Conservation (phyloP, 2,888 invertebrate genomes). For the Sinopyrophorus schimmeli region DNA sequence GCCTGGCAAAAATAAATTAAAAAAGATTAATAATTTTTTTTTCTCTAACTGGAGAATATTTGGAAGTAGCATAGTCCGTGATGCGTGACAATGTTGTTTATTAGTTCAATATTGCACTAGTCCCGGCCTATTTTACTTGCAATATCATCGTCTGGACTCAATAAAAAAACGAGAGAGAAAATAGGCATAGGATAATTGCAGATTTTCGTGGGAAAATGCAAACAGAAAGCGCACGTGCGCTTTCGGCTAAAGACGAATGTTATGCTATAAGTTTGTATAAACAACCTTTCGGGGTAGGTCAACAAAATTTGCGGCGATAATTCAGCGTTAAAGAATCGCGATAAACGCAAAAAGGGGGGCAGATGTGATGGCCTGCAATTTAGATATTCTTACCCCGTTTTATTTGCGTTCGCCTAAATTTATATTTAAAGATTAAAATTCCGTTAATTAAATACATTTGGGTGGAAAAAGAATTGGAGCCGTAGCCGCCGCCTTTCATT, state of each 20-base stretch:
- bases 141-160: conserved; percentile 4
- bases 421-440: too few relatives aligned
- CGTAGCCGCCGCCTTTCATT: too few relatives aligned
- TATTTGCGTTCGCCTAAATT: too few relatives aligned
- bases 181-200: too few relatives aligned
- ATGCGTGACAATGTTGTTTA: conserved; percentile 57
- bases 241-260: conserved; percentile 10
- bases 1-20: too few relatives aligned
- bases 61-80: conserved; percentile 53
- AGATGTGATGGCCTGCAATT: too few relatives aligned
- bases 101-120: conserved; percentile 65
- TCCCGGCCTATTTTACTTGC: conserved; percentile 64
- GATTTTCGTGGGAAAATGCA: conserved; percentile 17
- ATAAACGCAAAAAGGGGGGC: too few relatives aligned
- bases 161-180: background rate
- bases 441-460: too few relatives aligned
- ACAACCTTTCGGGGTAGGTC: conserved; percentile 22
- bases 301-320: conserved; percentile 33
- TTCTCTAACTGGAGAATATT: too few relatives aligned
- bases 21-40: too few relatives aligned
- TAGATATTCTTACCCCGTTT: too few relatives aligned
- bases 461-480: too few relatives aligned
- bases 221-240: conserved; percentile 2
- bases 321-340: conserved; percentile 39
- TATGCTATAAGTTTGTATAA: conserved; percentile 22